Evolutionary conservation across 2,888 invertebrate genomes (phyloP).

Genomic region (Cosmorhoe ocellata): DNA sequence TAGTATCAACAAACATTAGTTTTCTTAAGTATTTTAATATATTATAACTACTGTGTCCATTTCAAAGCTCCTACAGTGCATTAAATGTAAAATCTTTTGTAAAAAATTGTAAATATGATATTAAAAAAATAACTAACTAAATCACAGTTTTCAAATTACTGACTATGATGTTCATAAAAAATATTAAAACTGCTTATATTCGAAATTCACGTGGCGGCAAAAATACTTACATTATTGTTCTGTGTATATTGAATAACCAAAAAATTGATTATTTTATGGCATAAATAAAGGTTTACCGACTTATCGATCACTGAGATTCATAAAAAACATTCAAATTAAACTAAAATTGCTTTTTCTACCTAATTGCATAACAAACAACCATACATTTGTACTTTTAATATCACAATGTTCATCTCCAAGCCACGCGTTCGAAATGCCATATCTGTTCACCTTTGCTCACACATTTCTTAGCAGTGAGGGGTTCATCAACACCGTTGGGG

Average conservation of each 20-base stretch:
- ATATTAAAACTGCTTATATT: slow-evolving; percentile 29
- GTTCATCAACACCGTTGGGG: slow-evolving; percentile 52
- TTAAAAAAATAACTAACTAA: slow-evolving; percentile 30
- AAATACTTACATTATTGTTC: background rate
- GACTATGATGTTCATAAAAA: slow-evolving; percentile 25
- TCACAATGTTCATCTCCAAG: slow-evolving; percentile 80
- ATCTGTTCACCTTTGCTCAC: slow-evolving; percentile 82
- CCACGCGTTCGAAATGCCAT: slow-evolving; percentile 86
- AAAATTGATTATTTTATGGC: slow-evolving; percentile 11
- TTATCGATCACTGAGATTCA: slow-evolving; percentile 20
- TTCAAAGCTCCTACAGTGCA: slow-evolving; percentile 1
- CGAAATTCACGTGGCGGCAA: slow-evolving; percentile 2
- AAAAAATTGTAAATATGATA: slow-evolving; percentile 27
- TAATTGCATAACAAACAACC: slow-evolving; percentile 16
- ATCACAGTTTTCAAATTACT: slow-evolving; percentile 45
- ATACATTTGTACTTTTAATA: slow-evolving; percentile 34
- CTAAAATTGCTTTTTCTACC: slow-evolving; percentile 18
- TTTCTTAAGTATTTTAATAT: too few relatives aligned
- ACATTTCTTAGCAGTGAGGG: slow-evolving; percentile 84
- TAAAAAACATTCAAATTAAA: slow-evolving; percentile 4
- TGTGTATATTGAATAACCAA: background rate
- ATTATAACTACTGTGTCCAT: background rate
- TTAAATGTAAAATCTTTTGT: slow-evolving; percentile 15
- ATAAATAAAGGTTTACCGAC: slow-evolving; percentile 9
- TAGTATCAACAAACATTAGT: too few relatives aligned